These are phyloP conservation scores for Amitus sp. DNA, from an alignment of 2,888 invertebrate genomes.

Conservation along the genomic window DNA sequence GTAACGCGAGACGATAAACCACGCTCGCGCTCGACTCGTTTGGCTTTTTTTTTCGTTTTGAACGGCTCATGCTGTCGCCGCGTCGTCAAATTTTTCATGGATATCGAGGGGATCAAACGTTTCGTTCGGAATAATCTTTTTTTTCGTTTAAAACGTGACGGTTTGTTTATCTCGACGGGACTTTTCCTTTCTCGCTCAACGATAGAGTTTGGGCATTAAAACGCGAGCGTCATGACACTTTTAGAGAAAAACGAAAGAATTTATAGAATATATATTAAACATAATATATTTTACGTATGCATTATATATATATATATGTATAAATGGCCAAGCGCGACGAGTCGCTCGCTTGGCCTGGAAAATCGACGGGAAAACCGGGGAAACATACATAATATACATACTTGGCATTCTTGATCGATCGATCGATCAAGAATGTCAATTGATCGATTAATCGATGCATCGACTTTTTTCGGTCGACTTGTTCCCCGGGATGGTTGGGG, in stretches of 20 bases:
- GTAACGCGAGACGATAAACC: slow-evolving; percentile 35
- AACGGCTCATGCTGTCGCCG: slow-evolving; percentile 33
- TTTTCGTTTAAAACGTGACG: too few species aligned
- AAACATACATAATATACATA: neutral
- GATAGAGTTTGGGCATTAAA: slow-evolving; percentile 41
- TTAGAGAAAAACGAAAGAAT: slow-evolving; percentile 30
- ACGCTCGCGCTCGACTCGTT: slow-evolving; percentile 16
- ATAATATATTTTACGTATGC: slow-evolving; percentile 42
- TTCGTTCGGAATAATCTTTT: too few species aligned
- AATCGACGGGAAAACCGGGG: slow-evolving; percentile 27
- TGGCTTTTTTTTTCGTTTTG: slow-evolving; percentile 19
- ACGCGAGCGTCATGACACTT: slow-evolving; percentile 11
- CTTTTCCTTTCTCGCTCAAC: slow-evolving; percentile 18
- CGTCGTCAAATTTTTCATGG: slow-evolving; percentile 38
- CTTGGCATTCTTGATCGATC: too few species aligned
- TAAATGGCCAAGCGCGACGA: slow-evolving; percentile 8
- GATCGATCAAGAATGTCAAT: neutral
- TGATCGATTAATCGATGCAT: slow-evolving; percentile 1
- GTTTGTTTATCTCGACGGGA: neutral
- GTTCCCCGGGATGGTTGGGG: too few species aligned
- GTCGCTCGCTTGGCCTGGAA: slow-evolving; percentile 39
- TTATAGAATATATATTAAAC: slow-evolving; percentile 31
- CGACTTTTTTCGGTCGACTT: neutral
- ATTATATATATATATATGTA: slow-evolving; percentile 32
- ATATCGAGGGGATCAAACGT: too few species aligned